Base-by-base conservation (phyloP, 35 echinoderm and acorn worm species). In the Chiridota heheva region DNA sequence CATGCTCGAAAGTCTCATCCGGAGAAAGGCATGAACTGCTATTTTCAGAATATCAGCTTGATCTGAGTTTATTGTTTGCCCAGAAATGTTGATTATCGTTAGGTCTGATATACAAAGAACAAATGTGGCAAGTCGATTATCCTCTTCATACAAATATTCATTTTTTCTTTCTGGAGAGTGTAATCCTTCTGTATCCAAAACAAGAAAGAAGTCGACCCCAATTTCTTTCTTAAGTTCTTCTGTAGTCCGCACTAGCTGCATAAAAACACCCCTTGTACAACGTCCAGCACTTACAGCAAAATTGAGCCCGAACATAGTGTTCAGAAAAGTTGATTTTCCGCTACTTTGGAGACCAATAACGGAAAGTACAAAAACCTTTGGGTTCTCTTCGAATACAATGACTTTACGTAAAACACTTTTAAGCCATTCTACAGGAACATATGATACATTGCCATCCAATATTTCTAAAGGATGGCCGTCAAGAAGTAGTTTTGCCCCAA, bases 271-370 rank as follows among this genome's bases (percentile, higher is more conserved):
- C 36, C 63, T 39, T 48, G 79, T 82, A 37, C 79, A 82, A 46
- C 79, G 42, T 10, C 79, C 79, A 8, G 79, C 79, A 65, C 79
- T 57, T 24, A 82, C 79, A 16, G 79, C 33, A 46, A 82, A 82
- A 30, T 60, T 40, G 2, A 82, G 44, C 48, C 79, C 79, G 38
- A 82, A 82, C 79, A 82, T 68, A 5, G 79, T 31, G 42, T 82
- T 82, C 2, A 82, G 36, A 43, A 82, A 45, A 16, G 79, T 82
- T 30, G 79, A 82, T 44, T 82, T 82, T n/a, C 79, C 79, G 45
- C 79, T 82, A 22, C 79, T 82, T 44, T 82, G 79, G 10, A 82
- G 44, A 12, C 79, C 79, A 8, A 82, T 64, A 22, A 82, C 62
- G 7, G 79, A 82, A 30, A 82, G 36, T 4, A 82, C 79, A 31